Conservation (phyloP, 37 sponge, comb jelly and placozoan species). For the Hexactinellida sp. region DNA sequence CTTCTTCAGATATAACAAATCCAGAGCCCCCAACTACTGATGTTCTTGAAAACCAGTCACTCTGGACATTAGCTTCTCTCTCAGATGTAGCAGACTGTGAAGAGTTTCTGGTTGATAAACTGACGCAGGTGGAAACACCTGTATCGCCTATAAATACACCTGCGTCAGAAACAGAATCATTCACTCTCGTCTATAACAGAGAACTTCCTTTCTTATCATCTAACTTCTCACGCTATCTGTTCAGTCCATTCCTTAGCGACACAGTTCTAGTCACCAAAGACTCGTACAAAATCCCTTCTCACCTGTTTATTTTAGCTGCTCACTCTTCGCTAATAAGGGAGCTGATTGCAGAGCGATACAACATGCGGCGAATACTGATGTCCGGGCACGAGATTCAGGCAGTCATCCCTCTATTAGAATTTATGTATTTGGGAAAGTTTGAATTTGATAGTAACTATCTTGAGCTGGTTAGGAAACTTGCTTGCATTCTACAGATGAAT, state of each 20-base stretch:
- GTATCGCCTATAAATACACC: neutral
- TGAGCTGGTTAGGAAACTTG: neutral
- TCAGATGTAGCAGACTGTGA: neutral
- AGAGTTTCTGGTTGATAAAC: neutral
- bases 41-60: neutral
- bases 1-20: neutral
- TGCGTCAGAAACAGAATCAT: neutral
- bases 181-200: neutral
- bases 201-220: neutral
- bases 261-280: neutral
- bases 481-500: neutral
- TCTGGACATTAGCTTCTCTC: neutral
- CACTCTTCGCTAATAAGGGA: neutral
- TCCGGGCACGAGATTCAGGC: neutral
- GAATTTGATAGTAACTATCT: constrained; percentile 1
- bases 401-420: neutral
- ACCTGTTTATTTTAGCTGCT: neutral
- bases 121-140: neutral
- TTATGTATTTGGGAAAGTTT: constrained; percentile 11
- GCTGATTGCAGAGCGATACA: neutral
- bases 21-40: neutral
- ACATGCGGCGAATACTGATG: neutral
- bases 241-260: neutral
- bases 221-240: neutral
- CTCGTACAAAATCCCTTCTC: neutral